phyloP scores from a whole-genome alignment of 2,888 invertebrate species.

The Ectemnius continuus region DNA sequence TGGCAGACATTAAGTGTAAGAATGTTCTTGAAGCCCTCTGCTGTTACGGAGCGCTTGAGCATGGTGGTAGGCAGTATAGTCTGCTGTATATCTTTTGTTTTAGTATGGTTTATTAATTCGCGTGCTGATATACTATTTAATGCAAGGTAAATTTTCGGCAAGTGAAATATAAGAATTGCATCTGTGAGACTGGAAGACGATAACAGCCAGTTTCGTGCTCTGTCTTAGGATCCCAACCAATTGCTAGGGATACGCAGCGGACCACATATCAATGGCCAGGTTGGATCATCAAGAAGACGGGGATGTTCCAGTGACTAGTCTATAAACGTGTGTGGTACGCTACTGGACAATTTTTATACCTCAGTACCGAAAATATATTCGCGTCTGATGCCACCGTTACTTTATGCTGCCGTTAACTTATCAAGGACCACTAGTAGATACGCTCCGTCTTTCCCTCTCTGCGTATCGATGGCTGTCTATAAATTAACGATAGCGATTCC shows the following conservation, averaged over 20 bases:
- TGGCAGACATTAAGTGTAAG: slow-evolving; percentile 87
- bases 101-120: slow-evolving; percentile 80
- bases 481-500: background rate
- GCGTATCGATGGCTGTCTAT: background rate
- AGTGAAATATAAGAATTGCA: background rate
- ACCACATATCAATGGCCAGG: slow-evolving; percentile 72
- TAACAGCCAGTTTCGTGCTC: slow-evolving; percentile 5
- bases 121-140: slow-evolving; percentile 79
- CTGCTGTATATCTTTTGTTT: slow-evolving; percentile 79
- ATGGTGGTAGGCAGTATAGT: slow-evolving; percentile 80
- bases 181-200: background rate
- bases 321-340: slow-evolving; percentile 73
- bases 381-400: slow-evolving; percentile 30
- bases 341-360: slow-evolving; percentile 68
- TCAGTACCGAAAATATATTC: slow-evolving; percentile 35
- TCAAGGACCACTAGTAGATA: slow-evolving; percentile 15
- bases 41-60: slow-evolving; percentile 80
- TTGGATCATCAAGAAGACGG: slow-evolving; percentile 65
- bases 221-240: slow-evolving; percentile 61
- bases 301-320: slow-evolving; percentile 69
- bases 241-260: slow-evolving; percentile 74
- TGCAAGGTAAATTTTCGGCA: slow-evolving; percentile 60
- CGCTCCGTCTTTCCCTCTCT: slow-evolving; percentile 21
- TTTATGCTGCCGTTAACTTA: slow-evolving; percentile 32
- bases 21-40: slow-evolving; percentile 88